Percentiles rank a stretch among this genome's conserved stretches.
These are phyloP conservation scores for Aphelenchoides fujianensis DNA, from an alignment of 1,140 invertebrate species.

Conservation along the genomic window DNA sequence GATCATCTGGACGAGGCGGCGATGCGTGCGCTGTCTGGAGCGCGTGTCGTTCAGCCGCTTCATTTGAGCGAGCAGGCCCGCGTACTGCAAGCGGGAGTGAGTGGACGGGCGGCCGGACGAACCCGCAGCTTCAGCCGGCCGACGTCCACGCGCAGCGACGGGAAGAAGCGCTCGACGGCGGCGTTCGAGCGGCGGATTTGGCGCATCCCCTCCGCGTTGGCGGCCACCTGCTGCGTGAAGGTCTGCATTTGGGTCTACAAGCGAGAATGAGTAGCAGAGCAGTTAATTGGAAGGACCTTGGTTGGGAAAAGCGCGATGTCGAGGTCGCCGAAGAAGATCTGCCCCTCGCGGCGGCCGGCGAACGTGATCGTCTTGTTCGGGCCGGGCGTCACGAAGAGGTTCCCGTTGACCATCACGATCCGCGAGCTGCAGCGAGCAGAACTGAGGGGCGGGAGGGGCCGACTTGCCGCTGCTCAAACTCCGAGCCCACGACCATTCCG, in stretches of 20 bases:
- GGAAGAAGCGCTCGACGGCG: not conserved
- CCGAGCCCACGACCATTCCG: too few species aligned
- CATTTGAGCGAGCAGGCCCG: constrained; percentile 6
- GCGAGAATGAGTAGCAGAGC: not conserved
- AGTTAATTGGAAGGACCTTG: not conserved
- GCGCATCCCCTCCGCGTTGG: not conserved
- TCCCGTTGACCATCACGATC: constrained; percentile 44
- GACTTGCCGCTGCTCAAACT: too few species aligned
- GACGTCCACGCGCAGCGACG: not conserved
- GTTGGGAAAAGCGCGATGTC: not conserved
- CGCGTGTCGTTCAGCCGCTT: constrained; percentile 24
- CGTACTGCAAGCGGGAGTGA: not conserved
- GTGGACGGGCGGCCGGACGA: not conserved
- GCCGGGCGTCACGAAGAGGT: constrained; percentile 40
- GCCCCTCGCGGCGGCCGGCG: not conserved
- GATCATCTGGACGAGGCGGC: constrained; percentile 35
- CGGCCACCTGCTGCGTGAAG: not conserved
- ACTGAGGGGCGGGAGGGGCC: too few species aligned
- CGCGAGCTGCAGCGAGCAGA: constrained; percentile 35
- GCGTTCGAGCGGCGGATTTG: not conserved
- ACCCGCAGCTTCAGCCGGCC: not conserved
- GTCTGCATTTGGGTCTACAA: not conserved
- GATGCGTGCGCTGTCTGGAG: constrained; percentile 20
- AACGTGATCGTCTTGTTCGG: constrained; percentile 43
- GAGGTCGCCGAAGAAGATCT: not conserved